Percentiles rank a stretch among this genome's conserved stretches.
phyloP scores from a whole-genome alignment of 1,140 invertebrate genomes.

The Zeugodacus cucurbitae region DNA sequence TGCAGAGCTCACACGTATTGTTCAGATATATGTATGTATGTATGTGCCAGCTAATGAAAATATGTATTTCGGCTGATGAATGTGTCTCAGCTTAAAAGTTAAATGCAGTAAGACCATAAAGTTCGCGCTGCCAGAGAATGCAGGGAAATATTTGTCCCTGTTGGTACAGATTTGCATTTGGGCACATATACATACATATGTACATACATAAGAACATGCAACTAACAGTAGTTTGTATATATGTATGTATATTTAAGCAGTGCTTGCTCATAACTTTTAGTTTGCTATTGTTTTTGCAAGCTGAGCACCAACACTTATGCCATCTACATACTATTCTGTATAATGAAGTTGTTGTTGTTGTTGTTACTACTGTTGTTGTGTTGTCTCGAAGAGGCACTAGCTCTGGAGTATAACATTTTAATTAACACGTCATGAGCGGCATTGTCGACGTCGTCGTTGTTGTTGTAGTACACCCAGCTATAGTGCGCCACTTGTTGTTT shows the following conservation, averaged over 20 bases:
- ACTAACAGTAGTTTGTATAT: not conserved
- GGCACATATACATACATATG: too few relatives aligned
- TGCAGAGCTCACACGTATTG: not conserved
- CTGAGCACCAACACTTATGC: not conserved
- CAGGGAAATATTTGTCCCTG: not conserved
- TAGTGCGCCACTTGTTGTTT: not conserved
- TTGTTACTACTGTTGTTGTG: not conserved
- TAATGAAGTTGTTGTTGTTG: not conserved
- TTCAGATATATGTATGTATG: not conserved
- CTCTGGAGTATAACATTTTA: slow-evolving; percentile 42
- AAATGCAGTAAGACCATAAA: slow-evolving; percentile 14
- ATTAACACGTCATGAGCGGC: slow-evolving; percentile 23
- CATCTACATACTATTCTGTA: not conserved
- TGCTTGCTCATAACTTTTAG: not conserved
- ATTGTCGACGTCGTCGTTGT: not conserved
- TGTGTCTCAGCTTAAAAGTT: slow-evolving; percentile 8
- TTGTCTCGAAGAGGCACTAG: not conserved
- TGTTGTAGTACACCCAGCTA: not conserved
- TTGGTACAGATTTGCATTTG: too few relatives aligned
- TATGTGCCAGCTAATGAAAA: not conserved
- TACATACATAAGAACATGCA: too few relatives aligned
- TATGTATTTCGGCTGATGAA: not conserved
- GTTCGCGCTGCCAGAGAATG: not conserved
- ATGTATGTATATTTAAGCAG: not conserved
- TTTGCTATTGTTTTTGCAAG: not conserved